Base-by-base conservation (phyloP, 2,113 vertebrate species). In the Ploceus nigricollis region DNA sequence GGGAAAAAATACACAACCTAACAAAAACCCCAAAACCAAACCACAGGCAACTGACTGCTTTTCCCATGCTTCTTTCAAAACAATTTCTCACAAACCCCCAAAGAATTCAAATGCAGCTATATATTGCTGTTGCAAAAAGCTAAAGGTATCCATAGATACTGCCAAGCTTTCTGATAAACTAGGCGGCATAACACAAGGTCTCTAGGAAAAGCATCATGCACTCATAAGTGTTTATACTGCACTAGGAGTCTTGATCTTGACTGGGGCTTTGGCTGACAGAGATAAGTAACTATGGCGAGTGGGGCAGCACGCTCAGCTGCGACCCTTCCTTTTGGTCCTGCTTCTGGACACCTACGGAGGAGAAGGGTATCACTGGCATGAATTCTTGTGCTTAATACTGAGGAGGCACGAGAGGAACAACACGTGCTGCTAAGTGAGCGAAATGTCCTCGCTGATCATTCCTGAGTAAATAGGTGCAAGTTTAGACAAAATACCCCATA, bases 391-490 rank as follows among this genome's bases (percentile, higher is more conserved):
- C 42, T 76, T 56, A 56, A 54, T 39, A 40, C 20, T 15, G 8
- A 50, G 27, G 11, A 76, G 24, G 50, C 20, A 5, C 30, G 39
- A 24, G 53, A 64, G 53, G 45, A 86, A 48, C 27, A 72, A 44
- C 82, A 82, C 7, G 42, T 90, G 85, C 82, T 61, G 57, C 57
- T 76, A 65, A 85, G 63, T 5, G 3, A 93, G 92, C 1, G 3
- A 85, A 91, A 82, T 33, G 65, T 60, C 27, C 57, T 69, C 82
- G 61, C 92, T 48, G 82, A 72, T 82, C 48, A 85, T 40, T 84
- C 87, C 63, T 69, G 33, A 80, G 58, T 80, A 93, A 93, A 94
- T 61, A 80, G 57, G 28, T 82, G 71, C 71, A 88, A 93, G 90
- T 93, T 90, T 80, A 57, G 82, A 65, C 92, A 80, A 86, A 90